phyloP scores from a whole-genome alignment of 2,113 vertebrate species.

The Hystrix brachyura region DNA sequence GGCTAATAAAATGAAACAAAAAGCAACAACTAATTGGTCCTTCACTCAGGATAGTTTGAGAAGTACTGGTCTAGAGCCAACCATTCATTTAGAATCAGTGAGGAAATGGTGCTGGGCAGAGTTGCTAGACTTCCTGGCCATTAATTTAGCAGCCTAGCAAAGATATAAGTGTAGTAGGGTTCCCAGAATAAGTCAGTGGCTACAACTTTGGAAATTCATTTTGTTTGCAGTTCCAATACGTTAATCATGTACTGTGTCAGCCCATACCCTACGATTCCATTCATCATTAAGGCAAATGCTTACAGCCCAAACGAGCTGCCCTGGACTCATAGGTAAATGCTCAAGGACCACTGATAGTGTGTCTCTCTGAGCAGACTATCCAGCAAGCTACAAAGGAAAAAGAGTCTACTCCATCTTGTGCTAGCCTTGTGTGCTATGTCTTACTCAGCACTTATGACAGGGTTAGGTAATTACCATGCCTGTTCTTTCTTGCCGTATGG shows the following conservation, averaged over 20 bases:
- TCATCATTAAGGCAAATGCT: slow-evolving; percentile 17
- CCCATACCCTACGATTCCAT: not conserved
- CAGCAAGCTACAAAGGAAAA: slow-evolving; percentile 11
- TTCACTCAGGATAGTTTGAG: not conserved
- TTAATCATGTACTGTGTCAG: not conserved
- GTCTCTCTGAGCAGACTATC: not conserved
- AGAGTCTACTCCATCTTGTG: not conserved
- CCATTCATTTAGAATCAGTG: not conserved
- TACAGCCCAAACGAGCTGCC: not conserved
- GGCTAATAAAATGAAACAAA: slow-evolving; percentile 6
- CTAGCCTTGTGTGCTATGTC: not conserved
- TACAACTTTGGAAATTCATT: slow-evolving; percentile 42
- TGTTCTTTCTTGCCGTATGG: not conserved
- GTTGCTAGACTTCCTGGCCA: not conserved
- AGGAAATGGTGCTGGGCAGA: not conserved
- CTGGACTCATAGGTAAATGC: not conserved
- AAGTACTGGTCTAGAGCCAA: not conserved
- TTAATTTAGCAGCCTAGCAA: slow-evolving; percentile 5
- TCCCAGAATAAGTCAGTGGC: slow-evolving; percentile 36
- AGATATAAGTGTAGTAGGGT: not conserved
- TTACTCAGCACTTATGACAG: not conserved
- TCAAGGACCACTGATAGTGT: not conserved
- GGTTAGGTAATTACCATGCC: not conserved
- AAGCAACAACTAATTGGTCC: not conserved
- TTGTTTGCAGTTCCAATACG: not conserved